These are phyloP conservation scores for Pogonocherus hispidulus DNA, from an alignment of 2,888 invertebrate genomes.

Conservation along the genomic window DNA sequence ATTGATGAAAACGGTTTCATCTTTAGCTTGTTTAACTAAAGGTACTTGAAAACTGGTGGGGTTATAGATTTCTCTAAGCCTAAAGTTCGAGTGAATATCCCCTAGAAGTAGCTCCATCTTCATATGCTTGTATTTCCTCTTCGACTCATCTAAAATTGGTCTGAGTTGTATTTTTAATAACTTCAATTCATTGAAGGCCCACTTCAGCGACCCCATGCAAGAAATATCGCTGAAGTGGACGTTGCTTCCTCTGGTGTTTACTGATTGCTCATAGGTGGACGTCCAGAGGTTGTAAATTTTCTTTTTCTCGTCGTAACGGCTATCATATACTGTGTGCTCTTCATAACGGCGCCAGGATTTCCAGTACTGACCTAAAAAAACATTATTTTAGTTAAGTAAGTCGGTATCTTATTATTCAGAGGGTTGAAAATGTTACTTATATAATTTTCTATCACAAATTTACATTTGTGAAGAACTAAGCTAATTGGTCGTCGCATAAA, in stretches of 20 bases:
- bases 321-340: slow-evolving; percentile 62
- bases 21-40: slow-evolving; percentile 63
- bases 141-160: slow-evolving; percentile 54
- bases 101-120: slow-evolving; percentile 71
- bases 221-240: slow-evolving; percentile 64
- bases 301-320: slow-evolving; percentile 54
- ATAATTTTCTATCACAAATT: too few relatives aligned
- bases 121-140: slow-evolving; percentile 52
- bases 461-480: too few relatives aligned
- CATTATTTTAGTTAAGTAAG: background rate
- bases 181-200: slow-evolving; percentile 72
- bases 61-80: slow-evolving; percentile 67
- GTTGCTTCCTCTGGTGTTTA: slow-evolving; percentile 54
- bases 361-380: slow-evolving; percentile 59
- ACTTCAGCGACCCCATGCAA: slow-evolving; percentile 69
- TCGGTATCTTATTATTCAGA: too few relatives aligned
- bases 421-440: too few relatives aligned
- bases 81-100: slow-evolving; percentile 69
- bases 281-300: slow-evolving; percentile 54
- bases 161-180: slow-evolving; percentile 70
- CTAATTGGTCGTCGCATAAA: too few relatives aligned
- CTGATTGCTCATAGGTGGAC: slow-evolving; percentile 49
- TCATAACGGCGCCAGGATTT: slow-evolving; percentile 62
- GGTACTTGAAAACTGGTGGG: slow-evolving; percentile 73
- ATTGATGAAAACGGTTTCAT: slow-evolving; percentile 55